Evolutionary conservation across 92 coral and sea anemone genomes (phyloP).

Genomic region (Heliopora coerulea): DNA sequence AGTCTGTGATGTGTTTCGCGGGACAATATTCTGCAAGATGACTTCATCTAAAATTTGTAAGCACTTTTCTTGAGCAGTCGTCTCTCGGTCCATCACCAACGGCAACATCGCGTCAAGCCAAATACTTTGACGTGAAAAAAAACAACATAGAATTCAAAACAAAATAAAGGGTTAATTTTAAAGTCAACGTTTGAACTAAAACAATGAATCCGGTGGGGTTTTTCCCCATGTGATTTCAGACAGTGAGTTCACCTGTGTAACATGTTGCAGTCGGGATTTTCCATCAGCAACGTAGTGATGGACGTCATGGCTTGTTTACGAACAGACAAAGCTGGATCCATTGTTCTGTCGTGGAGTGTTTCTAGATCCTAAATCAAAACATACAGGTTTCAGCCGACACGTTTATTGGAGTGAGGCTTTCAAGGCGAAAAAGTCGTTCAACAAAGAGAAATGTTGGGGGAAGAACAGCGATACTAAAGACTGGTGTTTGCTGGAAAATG

Average conservation of each 20-base stretch:
- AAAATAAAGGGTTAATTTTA: no score
- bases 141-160: no score
- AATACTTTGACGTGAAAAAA: no score
- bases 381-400: neutral
- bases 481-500: no score
- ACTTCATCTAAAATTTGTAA: slow-evolving; percentile 72
- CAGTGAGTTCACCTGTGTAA: slow-evolving; percentile 63
- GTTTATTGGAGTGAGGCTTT: no score
- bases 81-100: slow-evolving; percentile 85
- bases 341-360: slow-evolving; percentile 84
- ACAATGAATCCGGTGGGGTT: no score
- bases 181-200: no score
- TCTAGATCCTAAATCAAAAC: slow-evolving; percentile 61
- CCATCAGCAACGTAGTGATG: slow-evolving; percentile 75
- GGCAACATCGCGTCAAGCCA: slow-evolving; percentile 95
- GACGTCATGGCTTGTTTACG: slow-evolving; percentile 92
- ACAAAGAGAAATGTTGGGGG: no score
- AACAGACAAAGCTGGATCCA: slow-evolving; percentile 94
- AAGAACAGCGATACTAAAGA: no score
- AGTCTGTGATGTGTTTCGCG: slow-evolving; percentile 58
- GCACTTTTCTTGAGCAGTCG: slow-evolving; percentile 95
- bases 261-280: slow-evolving; percentile 59
- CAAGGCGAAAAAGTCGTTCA: no score
- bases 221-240: neutral
- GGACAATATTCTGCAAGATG: slow-evolving; percentile 71